These are phyloP conservation scores for Rhynchomys soricoides DNA, from an alignment of 2,113 vertebrate species.

Conservation along the genomic window DNA sequence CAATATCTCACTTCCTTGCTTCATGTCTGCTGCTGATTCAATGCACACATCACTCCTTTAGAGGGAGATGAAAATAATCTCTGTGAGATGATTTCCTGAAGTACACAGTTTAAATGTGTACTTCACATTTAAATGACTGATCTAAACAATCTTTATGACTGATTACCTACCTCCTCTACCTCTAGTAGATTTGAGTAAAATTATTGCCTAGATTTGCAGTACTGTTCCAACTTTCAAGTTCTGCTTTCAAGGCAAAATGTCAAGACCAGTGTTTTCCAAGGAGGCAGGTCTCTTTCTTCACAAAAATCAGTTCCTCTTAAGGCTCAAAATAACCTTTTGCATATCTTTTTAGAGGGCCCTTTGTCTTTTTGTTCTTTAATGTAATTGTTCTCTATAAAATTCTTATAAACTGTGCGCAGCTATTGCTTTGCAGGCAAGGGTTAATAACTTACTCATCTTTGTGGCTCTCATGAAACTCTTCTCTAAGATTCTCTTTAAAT, in stretches of 20 bases:
- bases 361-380: constrained; percentile 19
- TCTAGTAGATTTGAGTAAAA: neutral
- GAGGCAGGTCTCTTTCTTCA: neutral
- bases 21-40: neutral
- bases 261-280: neutral
- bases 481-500: neutral
- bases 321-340: neutral
- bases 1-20: neutral
- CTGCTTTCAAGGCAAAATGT: neutral
- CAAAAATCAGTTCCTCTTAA: neutral
- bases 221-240: neutral
- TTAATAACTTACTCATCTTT: neutral
- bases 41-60: neutral
- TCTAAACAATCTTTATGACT: neutral
- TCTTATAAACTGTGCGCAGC: neutral
- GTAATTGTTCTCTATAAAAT: neutral
- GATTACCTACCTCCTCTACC: neutral
- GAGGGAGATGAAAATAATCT: neutral
- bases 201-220: neutral
- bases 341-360: neutral
- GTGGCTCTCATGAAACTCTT: neutral
- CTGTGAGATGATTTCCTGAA: neutral
- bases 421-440: neutral
- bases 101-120: too few relatives aligned
- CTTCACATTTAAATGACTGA: neutral